phyloP scores from a whole-genome alignment of 2,888 invertebrate species.

The Platerodrilus igneus region DNA sequence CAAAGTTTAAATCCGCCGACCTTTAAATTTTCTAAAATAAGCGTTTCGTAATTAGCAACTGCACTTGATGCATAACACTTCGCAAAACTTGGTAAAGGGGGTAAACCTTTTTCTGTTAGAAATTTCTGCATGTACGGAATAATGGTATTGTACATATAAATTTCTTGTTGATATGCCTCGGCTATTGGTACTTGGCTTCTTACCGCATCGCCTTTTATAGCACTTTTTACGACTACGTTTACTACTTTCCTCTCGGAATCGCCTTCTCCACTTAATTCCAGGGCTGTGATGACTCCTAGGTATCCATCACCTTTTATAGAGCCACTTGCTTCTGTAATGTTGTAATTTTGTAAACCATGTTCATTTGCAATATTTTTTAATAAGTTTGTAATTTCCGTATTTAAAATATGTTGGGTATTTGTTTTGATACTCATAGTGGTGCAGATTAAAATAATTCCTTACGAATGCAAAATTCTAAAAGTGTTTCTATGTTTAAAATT shows the following conservation, averaged over 20 bases:
- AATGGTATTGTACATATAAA: slow-evolving; percentile 29
- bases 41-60: slow-evolving; percentile 20
- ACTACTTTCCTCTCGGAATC: slow-evolving; percentile 21
- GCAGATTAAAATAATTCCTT: too few relatives aligned
- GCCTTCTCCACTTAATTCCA: slow-evolving; percentile 14
- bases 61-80: slow-evolving; percentile 24
- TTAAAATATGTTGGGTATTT: too few relatives aligned
- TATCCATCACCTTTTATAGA: slow-evolving; percentile 31
- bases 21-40: slow-evolving; percentile 34
- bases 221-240: slow-evolving; percentile 17
- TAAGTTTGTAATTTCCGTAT: slow-evolving; percentile 5
- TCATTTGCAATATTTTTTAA: slow-evolving; percentile 7
- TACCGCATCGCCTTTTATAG: slow-evolving; percentile 11
- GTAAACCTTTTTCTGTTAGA: slow-evolving; percentile 23
- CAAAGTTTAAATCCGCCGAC: slow-evolving; percentile 26
- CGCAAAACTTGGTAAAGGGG: slow-evolving; percentile 19
- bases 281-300: slow-evolving; percentile 24
- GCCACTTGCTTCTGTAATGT: slow-evolving; percentile 6
- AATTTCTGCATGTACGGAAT: slow-evolving; percentile 27
- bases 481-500: too few relatives aligned
- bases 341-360: slow-evolving; percentile 13
- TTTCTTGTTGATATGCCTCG: slow-evolving; percentile 28
- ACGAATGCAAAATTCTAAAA: too few relatives aligned
- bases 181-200: slow-evolving; percentile 18
- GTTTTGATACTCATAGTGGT: too few relatives aligned